Evolutionary conservation across 2,888 invertebrate species (phyloP).

Genomic region (Pollenia amentaria): DNA sequence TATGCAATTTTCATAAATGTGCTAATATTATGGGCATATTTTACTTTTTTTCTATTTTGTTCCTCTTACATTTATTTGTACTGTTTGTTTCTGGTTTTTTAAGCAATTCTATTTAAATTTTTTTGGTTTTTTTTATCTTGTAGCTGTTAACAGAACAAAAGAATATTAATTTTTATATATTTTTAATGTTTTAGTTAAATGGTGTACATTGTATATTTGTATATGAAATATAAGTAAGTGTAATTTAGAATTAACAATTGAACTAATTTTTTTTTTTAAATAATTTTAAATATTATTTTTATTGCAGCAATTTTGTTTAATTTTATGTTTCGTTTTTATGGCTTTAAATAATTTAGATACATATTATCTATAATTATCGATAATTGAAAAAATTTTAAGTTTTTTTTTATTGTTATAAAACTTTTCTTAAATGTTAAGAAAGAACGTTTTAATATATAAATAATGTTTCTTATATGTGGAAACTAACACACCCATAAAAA

Average conservation of each 20-base stretch:
- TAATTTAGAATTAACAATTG: neutral
- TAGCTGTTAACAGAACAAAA: slow-evolving; percentile 33
- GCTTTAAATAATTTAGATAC: neutral
- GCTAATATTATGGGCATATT: slow-evolving; percentile 73
- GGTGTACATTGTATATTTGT: neutral
- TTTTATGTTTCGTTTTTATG: slow-evolving; percentile 21
- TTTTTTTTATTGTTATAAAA: too few relatives aligned
- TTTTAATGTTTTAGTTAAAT: slow-evolving; percentile 47
- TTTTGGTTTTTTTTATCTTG: slow-evolving; percentile 50
- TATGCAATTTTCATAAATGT: slow-evolving; percentile 74
- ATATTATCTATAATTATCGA: neutral
- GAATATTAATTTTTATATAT: slow-evolving; percentile 57
- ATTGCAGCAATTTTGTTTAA: slow-evolving; percentile 21
- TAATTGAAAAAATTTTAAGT: too few relatives aligned
- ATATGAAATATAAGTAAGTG: neutral
- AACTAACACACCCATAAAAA: too few relatives aligned
- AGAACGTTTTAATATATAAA: too few relatives aligned
- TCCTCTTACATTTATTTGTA: neutral
- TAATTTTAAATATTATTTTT: slow-evolving; percentile 34
- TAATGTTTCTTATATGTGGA: too few relatives aligned
- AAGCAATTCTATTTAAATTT: slow-evolving; percentile 66
- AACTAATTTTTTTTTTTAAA: slow-evolving; percentile 21
- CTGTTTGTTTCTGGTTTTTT: neutral
- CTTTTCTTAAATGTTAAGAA: too few relatives aligned
- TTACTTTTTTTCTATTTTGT: slow-evolving; percentile 36